Conservation (phyloP, 1,140 invertebrate genomes). For the Luehdorfia chinensis region DNA sequence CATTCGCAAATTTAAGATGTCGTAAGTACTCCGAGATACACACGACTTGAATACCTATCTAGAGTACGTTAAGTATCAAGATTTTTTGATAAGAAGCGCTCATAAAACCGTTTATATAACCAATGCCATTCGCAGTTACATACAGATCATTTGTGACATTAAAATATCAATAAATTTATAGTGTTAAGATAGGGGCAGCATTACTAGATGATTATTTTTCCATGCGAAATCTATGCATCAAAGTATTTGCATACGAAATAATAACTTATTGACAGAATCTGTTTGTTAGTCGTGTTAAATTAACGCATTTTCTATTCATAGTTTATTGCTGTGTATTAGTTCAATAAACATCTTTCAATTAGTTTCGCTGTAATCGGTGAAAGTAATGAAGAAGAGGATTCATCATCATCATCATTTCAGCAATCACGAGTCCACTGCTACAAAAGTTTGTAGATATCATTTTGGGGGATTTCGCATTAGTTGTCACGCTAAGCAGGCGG, state of each 20-base stretch:
- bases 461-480: no score
- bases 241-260: not conserved
- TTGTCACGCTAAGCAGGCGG: no score
- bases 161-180: conserved; percentile 77
- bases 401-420: no score
- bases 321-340: no score
- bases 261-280: not conserved
- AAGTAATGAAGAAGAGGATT: no score
- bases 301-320: not conserved
- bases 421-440: no score
- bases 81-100: conserved; percentile 9
- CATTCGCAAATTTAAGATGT: conserved; percentile 16
- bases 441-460: no score
- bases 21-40: conserved; percentile 1
- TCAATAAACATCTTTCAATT: no score
- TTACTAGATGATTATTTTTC: conserved; percentile 65
- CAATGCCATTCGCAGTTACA: conserved; percentile 57
- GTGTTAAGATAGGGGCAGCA: conserved; percentile 63
- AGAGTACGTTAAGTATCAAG: conserved; percentile 11
- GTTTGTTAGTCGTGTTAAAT: not conserved
- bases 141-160: conserved; percentile 77
- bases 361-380: no score
- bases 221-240: conserved; percentile 44
- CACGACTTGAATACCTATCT: conserved; percentile 19
- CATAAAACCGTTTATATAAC: conserved; percentile 31